Conservation (phyloP, 2,888 invertebrate genomes). For the Brachyptera putata region DNA sequence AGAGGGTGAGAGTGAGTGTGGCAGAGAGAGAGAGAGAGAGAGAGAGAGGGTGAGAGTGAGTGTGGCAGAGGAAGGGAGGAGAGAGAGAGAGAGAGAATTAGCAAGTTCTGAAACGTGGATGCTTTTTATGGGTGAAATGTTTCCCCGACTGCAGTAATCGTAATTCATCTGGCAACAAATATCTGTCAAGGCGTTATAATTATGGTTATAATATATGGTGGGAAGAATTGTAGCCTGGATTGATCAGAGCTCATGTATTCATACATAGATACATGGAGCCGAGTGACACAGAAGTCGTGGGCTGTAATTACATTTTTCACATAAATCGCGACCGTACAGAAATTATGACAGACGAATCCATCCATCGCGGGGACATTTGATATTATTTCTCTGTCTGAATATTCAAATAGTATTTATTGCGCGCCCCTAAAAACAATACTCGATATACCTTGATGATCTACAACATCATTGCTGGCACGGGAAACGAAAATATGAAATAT, state of each 20-base stretch:
- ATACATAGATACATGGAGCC: neutral
- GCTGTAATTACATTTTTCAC: conserved; percentile 30
- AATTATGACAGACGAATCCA: conserved; percentile 31
- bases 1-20: no score
- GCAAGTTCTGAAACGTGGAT: conserved; percentile 6
- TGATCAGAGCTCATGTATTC: conserved; percentile 4
- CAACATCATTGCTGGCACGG: no score
- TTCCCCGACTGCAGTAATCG: conserved; percentile 27
- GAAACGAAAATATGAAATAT: no score
- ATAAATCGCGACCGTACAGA: conserved; percentile 28
- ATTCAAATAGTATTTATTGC: neutral
- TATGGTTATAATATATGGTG: conserved; percentile 27
- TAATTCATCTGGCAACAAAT: conserved; percentile 32
- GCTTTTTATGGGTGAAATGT: conserved; percentile 14
- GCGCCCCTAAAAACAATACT: neutral
- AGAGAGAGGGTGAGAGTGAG: no score
- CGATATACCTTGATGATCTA: neutral
- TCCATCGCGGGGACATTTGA: neutral
- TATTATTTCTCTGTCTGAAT: neutral
- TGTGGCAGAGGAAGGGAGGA: neutral
- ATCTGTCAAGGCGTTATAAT: conserved; percentile 31
- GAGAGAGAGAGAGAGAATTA: conserved; percentile 9
- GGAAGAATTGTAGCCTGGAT: conserved; percentile 7
- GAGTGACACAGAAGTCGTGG: conserved; percentile 3
- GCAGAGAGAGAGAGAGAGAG: no score